Conservation (phyloP, 2,888 invertebrate genomes). For the Escarpia spicata region DNA sequence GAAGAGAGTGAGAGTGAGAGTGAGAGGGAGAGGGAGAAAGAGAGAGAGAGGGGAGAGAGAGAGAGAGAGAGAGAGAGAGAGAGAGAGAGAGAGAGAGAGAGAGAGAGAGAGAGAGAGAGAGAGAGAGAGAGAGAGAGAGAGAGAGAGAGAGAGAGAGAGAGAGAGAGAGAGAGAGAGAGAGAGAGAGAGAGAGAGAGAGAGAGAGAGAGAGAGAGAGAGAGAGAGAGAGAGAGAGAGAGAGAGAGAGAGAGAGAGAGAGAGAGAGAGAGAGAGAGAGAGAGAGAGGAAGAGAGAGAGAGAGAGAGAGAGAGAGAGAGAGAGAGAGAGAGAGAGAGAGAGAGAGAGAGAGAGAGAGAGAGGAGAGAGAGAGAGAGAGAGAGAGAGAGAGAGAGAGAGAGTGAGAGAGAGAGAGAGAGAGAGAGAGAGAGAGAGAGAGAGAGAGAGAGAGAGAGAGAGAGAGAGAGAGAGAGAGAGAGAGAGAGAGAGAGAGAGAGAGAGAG, state of each 20-base stretch:
- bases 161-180: conserved; percentile 17
- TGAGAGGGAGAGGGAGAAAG: neutral
- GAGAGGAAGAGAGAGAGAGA: too few relatives aligned
- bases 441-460: neutral
- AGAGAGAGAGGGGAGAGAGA: conserved; percentile 1
- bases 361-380: too few relatives aligned
- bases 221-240: conserved; percentile 26
- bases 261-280: too few relatives aligned
- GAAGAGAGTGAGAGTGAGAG: neutral
- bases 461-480: neutral
- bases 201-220: neutral
- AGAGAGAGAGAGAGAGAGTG: too few relatives aligned
- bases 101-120: conserved; percentile 25
- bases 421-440: too few relatives aligned
- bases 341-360: too few relatives aligned
- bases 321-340: too few relatives aligned
- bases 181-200: neutral
- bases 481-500: conserved; percentile 21
- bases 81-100: conserved; percentile 14
- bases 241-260: too few relatives aligned
- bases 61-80: neutral
- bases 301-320: too few relatives aligned
- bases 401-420: too few relatives aligned
- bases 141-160: neutral
- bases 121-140: neutral